Percentiles rank a stretch among this genome's conserved stretches.
Evolutionary conservation across 2,888 invertebrate genomes (phyloP).

Genomic region (Gastracanthus pulcherrimus): DNA sequence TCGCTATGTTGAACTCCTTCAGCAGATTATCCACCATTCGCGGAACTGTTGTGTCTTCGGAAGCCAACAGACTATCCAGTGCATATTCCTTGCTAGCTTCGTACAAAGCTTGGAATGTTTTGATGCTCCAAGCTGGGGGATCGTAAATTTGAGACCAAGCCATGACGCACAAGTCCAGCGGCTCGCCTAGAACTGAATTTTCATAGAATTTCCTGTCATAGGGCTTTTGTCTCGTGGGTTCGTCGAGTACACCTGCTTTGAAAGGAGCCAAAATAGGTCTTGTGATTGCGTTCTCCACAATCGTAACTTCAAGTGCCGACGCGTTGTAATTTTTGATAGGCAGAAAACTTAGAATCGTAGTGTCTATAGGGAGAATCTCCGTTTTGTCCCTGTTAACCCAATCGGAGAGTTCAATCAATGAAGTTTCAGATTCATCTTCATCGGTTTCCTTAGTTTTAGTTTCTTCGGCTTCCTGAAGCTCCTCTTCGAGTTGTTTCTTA

Average conservation of each 20-base stretch:
- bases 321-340: conserved; percentile 67
- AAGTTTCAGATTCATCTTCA: conserved; percentile 54
- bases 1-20: conserved; percentile 71
- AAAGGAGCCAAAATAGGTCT: conserved; percentile 66
- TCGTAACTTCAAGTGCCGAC: conserved; percentile 67
- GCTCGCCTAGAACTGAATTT: conserved; percentile 61
- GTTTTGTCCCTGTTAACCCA: conserved; percentile 65
- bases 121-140: conserved; percentile 69
- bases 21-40: conserved; percentile 66
- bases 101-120: conserved; percentile 68
- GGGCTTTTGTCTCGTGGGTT: conserved; percentile 46
- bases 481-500: neutral
- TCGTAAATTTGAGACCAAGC: conserved; percentile 74
- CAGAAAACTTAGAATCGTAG: conserved; percentile 63
- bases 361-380: conserved; percentile 55
- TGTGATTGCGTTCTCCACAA: conserved; percentile 70
- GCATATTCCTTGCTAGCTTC: conserved; percentile 68
- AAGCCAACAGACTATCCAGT: conserved; percentile 66
- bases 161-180: conserved; percentile 72
- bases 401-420: conserved; percentile 66
- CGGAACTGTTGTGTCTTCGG: conserved; percentile 66
- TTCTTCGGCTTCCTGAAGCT: neutral
- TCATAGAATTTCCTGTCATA: conserved; percentile 67
- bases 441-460: neutral
- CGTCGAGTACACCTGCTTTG: neutral